Base-by-base conservation (phyloP, 1,140 invertebrate species). In the Kradibia gibbosae region DNA sequence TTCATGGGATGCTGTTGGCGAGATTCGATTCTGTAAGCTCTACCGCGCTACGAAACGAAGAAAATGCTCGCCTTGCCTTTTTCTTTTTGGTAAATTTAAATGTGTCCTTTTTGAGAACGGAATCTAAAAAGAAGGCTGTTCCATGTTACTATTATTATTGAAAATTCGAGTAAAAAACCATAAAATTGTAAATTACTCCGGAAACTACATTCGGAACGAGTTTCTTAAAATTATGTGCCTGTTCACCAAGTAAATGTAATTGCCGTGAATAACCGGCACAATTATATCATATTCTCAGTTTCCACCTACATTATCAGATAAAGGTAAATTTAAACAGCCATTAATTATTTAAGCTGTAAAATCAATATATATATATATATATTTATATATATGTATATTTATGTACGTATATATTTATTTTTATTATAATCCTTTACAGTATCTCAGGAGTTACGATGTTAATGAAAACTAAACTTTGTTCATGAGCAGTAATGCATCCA, bases 51-150 rank as follows among this genome's bases (percentile, higher is more conserved):
- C 31, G 13, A 15, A 7, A 31, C 67, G 28, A 39, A 53, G 55
- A 74, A 75, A 74, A 80, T 62, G 57, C 71, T 36, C 70, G 10
- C 8, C 39, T 75, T 67, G 45, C n/a, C 34, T 71, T 75, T 76
- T 70, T 67, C 48, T 79, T 70, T 79, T 60, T 4, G 20, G 67
- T 50, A 75, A 81, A 76, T 76, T 81, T 76, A 53, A 75, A 81
- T 76, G 34, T 81, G 34, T 34, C 3, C 42, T 60, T 17, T 10
- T 10, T 36, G 74, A 53, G 50, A 42, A 34, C 0, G n/a, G 73
- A 57, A 76, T 22, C 25, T n/a, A 28, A 36, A 67, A 55, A 0
- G 31, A n/a, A 25, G 4, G 48, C 28, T 15, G 3, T 11, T 13
- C 15, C 36, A 20, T 67, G 25, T 22, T 3, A 17, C 25, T n/a